These are phyloP conservation scores for Drosophila athabasca DNA, from an alignment of 1,140 invertebrate species.

Conservation along the genomic window DNA sequence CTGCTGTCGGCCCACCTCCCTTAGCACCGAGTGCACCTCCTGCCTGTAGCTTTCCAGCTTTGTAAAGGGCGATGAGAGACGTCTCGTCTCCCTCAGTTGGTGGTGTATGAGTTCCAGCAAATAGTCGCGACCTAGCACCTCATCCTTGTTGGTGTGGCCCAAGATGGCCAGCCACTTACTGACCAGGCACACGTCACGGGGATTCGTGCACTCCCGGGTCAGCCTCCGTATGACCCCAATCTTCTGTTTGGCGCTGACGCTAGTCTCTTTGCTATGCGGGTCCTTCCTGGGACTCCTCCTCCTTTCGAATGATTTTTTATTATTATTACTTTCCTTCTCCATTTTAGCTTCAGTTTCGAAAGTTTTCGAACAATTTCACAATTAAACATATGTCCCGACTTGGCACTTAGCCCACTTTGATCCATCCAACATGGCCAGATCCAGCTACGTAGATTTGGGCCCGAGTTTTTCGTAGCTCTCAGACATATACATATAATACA, in stretches of 20 bases:
- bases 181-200: neutral
- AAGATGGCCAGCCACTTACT: conserved; percentile 33
- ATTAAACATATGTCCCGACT: neutral
- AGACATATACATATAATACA: too few species aligned
- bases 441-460: neutral
- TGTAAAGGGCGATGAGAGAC: conserved; percentile 22
- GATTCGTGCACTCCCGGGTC: fast-evolving
- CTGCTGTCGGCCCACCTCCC: too few species aligned
- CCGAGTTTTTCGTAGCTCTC: too few species aligned
- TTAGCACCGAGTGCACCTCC: neutral
- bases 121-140: conserved; percentile 20
- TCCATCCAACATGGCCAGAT: neutral
- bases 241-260: conserved; percentile 1
- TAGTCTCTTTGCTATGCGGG: conserved; percentile 1
- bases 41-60: conserved; percentile 9
- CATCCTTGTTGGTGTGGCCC: conserved; percentile 9
- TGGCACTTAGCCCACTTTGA: too few species aligned
- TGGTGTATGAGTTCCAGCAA: conserved; percentile 16
- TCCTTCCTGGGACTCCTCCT: neutral
- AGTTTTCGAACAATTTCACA: neutral
- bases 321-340: too few species aligned
- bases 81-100: conserved; percentile 9
- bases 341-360: neutral
- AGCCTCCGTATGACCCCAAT: conserved; percentile 8
- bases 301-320: too few species aligned